Base-by-base conservation (phyloP, 2,113 vertebrate genomes). In the Haliaeetus leucogaster region DNA sequence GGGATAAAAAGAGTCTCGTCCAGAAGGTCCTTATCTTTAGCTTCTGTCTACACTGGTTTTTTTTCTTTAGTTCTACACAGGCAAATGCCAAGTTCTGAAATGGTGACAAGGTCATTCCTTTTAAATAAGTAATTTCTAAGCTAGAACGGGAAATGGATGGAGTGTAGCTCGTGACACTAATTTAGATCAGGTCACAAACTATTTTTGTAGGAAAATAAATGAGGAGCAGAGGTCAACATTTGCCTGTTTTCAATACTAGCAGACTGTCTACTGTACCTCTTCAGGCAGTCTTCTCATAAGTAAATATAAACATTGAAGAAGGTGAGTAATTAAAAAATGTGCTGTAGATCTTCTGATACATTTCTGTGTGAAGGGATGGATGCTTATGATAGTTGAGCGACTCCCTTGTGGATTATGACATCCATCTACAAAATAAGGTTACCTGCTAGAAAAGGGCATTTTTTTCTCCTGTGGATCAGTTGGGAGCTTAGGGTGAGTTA, bases 281-380 rank as follows among this genome's bases (percentile, higher is more conserved):
- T 89, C 63, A 84, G 81, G 25, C 81, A 76, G 53, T 59, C 29
- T 96, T 90, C 53, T 92, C 23, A 3, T 70, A 79, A 95, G 79
- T 73, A 89, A 84, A 72, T 68, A 40, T 8, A 93, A 82, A 81
- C 40, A 53, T 5, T 52, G 45, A 58, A 87, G 73, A 78, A 88
- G 53, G 72, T 50, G 36, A 66, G 59, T 96, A 95, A 97, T 97
- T 97, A 97, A 96, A 96, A 96, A 78, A 40, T 21, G 72, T 93
- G 9, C 86, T 91, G 43, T 90, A 93, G 81, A 91, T 95, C 65
- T 97, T 93, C 52, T 95, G 48, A 92, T 94, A 84, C n/a, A 43
- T 84, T 90, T 82, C 21, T 88, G 11, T 86, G 23, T 62, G 50
- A 70, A 86, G 56, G 70, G 52, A 86, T 71, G 89, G 76, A 77